Percentiles rank a stretch among this genome's conserved stretches.
These are phyloP conservation scores for Takifugu ocellatus DNA, from an alignment of 2,797 vertebrate species.

Conservation along the genomic window DNA sequence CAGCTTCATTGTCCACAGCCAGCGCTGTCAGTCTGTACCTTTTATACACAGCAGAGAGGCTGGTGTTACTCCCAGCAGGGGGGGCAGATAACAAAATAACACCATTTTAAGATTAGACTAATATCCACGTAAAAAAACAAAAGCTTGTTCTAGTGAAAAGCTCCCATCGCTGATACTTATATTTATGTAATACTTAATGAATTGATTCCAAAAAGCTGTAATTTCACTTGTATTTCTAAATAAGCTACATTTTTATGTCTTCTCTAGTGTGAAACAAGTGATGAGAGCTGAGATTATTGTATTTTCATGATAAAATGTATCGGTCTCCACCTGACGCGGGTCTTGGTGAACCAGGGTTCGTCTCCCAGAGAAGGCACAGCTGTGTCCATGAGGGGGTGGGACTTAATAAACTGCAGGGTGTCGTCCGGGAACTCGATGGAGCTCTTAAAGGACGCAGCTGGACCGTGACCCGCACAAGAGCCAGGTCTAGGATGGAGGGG, in stretches of 20 bases:
- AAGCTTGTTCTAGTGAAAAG: no score
- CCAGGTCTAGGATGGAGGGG: slow-evolving; percentile 84
- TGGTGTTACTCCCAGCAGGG: slow-evolving; percentile 30
- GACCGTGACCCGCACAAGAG: slow-evolving; percentile 90
- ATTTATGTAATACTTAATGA: no score
- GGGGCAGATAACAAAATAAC: no score
- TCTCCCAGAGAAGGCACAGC: slow-evolving; percentile 91
- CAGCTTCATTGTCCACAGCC: slow-evolving; percentile 88
- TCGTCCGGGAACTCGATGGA: slow-evolving; percentile 97
- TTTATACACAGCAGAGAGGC: slow-evolving; percentile 30
- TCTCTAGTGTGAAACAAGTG: no score
- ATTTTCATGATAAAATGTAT: not conserved
- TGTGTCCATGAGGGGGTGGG: slow-evolving; percentile 95
- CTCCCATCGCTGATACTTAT: no score
- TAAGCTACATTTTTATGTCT: no score
- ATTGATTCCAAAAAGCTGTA: no score
- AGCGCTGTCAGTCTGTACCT: slow-evolving; percentile 93
- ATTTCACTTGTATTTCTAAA: no score
- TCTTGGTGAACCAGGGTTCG: slow-evolving; percentile 98
- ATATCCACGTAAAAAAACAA: no score
- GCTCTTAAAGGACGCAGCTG: slow-evolving; percentile 88
- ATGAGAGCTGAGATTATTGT: not conserved
- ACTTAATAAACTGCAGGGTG: slow-evolving; percentile 96
- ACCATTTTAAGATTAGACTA: no score
- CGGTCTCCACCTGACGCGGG: slow-evolving; percentile 87